A percentile compares a stretch with the other conserved stretches of the same genome.
phyloP scores from a whole-genome alignment of 1,140 invertebrate species.

The Frieseomelitta varia region DNA sequence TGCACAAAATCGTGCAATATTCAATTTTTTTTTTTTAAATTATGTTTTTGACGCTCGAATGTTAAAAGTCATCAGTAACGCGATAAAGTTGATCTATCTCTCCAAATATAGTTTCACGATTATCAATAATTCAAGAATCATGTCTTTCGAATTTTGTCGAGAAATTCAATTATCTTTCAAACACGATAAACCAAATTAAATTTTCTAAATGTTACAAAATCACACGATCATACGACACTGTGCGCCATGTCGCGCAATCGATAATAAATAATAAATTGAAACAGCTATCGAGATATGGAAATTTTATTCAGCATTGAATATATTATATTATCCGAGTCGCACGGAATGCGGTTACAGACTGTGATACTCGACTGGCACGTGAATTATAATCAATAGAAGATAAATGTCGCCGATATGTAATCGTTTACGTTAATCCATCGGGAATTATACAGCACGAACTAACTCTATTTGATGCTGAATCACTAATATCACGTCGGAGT shows the following conservation, averaged over 20 bases:
- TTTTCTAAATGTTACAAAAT: background rate
- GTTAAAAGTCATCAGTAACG: too few species aligned
- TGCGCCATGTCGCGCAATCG: too few species aligned
- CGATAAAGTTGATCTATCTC: too few species aligned
- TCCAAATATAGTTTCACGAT: too few species aligned
- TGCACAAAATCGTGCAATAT: too few species aligned
- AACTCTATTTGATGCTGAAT: background rate
- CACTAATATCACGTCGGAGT: background rate
- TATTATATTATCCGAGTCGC: background rate
- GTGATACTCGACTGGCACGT: background rate
- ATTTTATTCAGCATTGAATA: background rate
- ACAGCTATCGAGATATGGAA: background rate
- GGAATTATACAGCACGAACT: background rate
- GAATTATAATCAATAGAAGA: slow-evolving; percentile 3
- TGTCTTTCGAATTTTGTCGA: too few species aligned
- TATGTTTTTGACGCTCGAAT: too few species aligned
- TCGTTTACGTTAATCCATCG: background rate
- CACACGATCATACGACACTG: background rate
- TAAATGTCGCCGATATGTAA: background rate
- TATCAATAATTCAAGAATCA: too few species aligned
- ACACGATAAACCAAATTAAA: too few species aligned
- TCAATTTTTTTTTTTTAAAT: too few species aligned
- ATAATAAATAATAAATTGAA: background rate
- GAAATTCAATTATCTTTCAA: too few species aligned
- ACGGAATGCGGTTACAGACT: background rate